Evolutionary conservation across 2,113 vertebrate genomes (phyloP).

Genomic region (Lota lota): DNA sequence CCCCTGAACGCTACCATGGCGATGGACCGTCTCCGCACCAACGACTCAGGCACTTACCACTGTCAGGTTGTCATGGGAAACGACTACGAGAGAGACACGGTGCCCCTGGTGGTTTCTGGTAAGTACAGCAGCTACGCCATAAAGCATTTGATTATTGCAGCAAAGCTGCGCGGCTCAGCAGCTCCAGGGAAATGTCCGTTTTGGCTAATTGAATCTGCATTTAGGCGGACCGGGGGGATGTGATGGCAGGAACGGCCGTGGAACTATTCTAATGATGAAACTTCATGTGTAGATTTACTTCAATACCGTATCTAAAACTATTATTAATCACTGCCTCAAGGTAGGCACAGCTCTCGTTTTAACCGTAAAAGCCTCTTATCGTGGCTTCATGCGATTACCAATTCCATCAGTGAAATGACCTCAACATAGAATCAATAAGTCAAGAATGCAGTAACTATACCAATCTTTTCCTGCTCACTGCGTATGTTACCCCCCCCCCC

Average conservation of each 20-base stretch:
- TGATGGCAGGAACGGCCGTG: background rate
- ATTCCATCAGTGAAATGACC: too few species aligned
- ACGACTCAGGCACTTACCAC: conserved; percentile 87
- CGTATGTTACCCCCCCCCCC: too few species aligned
- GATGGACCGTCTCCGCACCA: conserved; percentile 78
- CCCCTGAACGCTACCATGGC: conserved; percentile 83
- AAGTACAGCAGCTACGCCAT: conserved; percentile 51
- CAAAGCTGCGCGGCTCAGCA: conserved; percentile 23
- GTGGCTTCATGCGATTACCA: too few species aligned
- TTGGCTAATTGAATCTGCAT: conserved; percentile 3
- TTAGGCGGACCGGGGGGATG: background rate
- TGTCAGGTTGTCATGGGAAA: conserved; percentile 87
- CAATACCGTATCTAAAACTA: too few species aligned
- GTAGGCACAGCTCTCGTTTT: too few species aligned
- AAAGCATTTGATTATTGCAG: background rate
- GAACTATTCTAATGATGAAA: background rate
- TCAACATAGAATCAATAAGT: too few species aligned
- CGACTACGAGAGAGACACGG: conserved; percentile 85
- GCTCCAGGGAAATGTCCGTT: conserved; percentile 18
- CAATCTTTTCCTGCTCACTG: conserved; percentile 25
- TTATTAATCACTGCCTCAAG: too few species aligned
- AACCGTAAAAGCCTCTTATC: too few species aligned
- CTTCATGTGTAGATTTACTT: too few species aligned
- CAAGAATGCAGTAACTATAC: conserved; percentile 20
- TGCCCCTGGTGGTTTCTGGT: conserved; percentile 90